Percentiles rank a stretch among this genome's conserved stretches.
These are phyloP conservation scores for Aphis gossypii DNA, from an alignment of 1,140 invertebrate species.

Conservation along the genomic window DNA sequence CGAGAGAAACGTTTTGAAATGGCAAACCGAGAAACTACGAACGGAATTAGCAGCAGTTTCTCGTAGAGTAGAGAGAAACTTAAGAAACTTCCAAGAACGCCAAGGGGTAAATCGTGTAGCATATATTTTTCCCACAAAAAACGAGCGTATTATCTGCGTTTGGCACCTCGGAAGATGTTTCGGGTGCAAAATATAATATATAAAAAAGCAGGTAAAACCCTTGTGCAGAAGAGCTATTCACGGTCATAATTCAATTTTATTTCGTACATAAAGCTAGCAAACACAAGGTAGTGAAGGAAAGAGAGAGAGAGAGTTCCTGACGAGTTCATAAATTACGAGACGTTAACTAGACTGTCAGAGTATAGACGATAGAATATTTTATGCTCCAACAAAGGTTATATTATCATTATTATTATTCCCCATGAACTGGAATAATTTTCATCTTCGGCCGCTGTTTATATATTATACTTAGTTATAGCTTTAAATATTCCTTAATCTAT, in stretches of 20 bases:
- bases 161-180: conserved; percentile 19
- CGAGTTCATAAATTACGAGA: conserved; percentile 45
- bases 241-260: conserved; percentile 45
- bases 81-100: conserved; percentile 51
- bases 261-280: neutral
- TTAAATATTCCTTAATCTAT: neutral
- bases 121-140: conserved; percentile 31
- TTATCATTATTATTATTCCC: neutral
- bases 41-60: conserved; percentile 51
- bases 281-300: neutral
- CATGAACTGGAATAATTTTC: neutral
- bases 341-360: neutral
- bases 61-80: conserved; percentile 11
- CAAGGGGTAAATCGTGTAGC: neutral
- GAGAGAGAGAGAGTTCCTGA: neutral
- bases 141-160: conserved; percentile 41
- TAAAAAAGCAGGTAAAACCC: conserved; percentile 14
- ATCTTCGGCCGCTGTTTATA: neutral
- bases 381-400: conserved; percentile 9
- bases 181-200: conserved; percentile 26
- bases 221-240: neutral
- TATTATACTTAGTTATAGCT: neutral
- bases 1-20: conserved; percentile 48
- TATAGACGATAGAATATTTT: conserved; percentile 29
- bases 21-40: conserved; percentile 48